phyloP scores from a whole-genome alignment of 2,113 vertebrate species.

The Microtus montanus region DNA sequence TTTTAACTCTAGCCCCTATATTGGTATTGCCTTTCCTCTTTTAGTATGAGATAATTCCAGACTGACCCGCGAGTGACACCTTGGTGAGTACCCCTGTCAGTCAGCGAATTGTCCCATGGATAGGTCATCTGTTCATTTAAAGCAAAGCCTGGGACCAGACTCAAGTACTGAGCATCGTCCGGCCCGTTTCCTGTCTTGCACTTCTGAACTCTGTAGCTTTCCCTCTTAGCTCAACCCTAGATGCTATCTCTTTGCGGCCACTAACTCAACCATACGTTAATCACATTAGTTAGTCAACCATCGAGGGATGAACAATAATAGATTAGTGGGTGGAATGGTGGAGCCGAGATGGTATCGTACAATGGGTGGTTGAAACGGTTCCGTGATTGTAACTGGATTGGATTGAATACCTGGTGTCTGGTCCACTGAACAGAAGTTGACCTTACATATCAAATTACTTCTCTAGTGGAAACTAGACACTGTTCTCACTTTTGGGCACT shows the following conservation, averaged over 20 bases:
- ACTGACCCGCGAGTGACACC: neutral
- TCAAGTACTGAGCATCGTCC: neutral
- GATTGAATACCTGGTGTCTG: constrained; percentile 38
- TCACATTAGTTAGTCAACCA: constrained; percentile 62
- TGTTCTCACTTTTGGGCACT: neutral
- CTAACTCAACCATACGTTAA: constrained; percentile 62
- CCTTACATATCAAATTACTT: constrained; percentile 6
- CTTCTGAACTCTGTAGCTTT: neutral
- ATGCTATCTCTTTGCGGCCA: constrained; percentile 43
- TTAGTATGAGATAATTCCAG: neutral
- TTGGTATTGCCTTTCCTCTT: neutral
- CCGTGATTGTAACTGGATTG: constrained; percentile 4
- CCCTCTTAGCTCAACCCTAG: constrained; percentile 40
- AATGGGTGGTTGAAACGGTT: constrained; percentile 16
- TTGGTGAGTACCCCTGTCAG: neutral
- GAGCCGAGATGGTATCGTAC: constrained; percentile 59
- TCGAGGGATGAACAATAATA: constrained; percentile 51
- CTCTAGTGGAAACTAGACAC: neutral
- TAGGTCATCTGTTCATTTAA: neutral
- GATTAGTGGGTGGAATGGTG: constrained; percentile 44
- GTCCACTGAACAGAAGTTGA: constrained; percentile 50
- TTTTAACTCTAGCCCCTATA: neutral
- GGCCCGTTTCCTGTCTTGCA: neutral
- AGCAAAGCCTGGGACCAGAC: neutral
- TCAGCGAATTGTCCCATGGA: neutral